Base-by-base conservation (phyloP, 1,140 invertebrate species). In the Teleogryllus occipitalis region DNA sequence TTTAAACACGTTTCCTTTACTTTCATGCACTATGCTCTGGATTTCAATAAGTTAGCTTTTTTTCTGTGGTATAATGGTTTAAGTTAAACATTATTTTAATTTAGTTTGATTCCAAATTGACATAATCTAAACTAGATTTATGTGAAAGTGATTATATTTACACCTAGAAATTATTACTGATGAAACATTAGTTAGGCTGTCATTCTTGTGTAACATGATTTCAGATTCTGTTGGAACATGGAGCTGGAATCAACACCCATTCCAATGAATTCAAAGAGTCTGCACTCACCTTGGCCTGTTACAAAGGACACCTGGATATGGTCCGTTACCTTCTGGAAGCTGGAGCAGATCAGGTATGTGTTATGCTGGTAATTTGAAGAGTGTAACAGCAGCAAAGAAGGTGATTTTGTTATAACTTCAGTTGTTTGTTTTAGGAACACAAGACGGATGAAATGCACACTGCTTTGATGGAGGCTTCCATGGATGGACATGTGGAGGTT, bases 381-480 rank as follows among this genome's bases (percentile, higher is more conserved):
- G 27, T 39, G 74, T 75, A 7, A 7, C 15, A 10, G 21, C 72
- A 73, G 21, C 15, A 73, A 73, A 18, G 15, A 18, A 73, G 15
- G 15, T 73, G 15, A 73, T 15, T 8, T 15, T 73, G 72, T 15
- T 15, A 21, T 48, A 77, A 47, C n/a, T 78, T 39, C 22, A 65
- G 65, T 79, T 75, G 73, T 47, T 27, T 82, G 75, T 81, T 74
- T 82, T 48, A 90, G 87, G 97, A 99, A 88, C 96, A 99, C 89
- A 98, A 98, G 89, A 98, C 97, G 0, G 97, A 99, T 87, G 98
- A 99, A 88, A 98, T 99, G 97, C 98, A 99, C 87, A 99, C 98
- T 3, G 98, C 98, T 46, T 88, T 99, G 6, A 99, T 99, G 97
- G 98, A 99, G 87, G 98, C 98, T 39, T 98, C 97, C 48, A 99